These are phyloP conservation scores for Chiroxiphia lanceolata DNA, from an alignment of 2,797 vertebrate genomes.

Conservation along the genomic window DNA sequence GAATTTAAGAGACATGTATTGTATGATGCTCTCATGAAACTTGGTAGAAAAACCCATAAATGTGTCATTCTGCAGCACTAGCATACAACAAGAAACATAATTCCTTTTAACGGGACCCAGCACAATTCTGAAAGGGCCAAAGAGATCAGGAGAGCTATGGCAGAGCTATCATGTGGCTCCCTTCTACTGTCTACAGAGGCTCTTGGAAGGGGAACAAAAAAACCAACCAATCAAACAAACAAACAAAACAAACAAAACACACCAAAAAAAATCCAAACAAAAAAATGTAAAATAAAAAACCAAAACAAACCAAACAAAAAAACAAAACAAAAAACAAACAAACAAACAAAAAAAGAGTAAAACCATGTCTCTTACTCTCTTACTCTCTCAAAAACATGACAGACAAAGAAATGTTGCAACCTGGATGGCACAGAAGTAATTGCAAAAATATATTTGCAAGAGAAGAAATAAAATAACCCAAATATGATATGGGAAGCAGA, in stretches of 20 bases:
- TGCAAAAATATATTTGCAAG: background rate
- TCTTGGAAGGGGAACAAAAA: accelerated
- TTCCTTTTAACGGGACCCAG: background rate
- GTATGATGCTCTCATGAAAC: background rate
- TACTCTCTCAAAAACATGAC: no score
- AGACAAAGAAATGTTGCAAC: background rate
- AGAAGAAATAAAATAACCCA: background rate
- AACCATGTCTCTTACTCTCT: background rate
- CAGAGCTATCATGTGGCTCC: background rate
- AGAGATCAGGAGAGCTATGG: background rate
- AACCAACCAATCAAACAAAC: background rate
- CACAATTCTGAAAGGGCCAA: background rate
- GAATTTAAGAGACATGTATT: accelerated
- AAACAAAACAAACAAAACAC: no score
- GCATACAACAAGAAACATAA: background rate
- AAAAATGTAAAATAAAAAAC: background rate
- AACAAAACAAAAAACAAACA: no score
- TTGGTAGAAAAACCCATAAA: background rate
- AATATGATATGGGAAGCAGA: background rate
- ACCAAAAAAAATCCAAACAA: no score
- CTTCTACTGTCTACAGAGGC: background rate
- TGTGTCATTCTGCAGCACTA: background rate
- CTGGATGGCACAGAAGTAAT: background rate
- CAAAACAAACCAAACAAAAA: no score
- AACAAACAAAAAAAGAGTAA: background rate